Percentiles rank a stretch among this genome's conserved stretches.
These are phyloP conservation scores for Apogon hyalosoma DNA, from an alignment of 2,797 vertebrate species.

Conservation along the genomic window DNA sequence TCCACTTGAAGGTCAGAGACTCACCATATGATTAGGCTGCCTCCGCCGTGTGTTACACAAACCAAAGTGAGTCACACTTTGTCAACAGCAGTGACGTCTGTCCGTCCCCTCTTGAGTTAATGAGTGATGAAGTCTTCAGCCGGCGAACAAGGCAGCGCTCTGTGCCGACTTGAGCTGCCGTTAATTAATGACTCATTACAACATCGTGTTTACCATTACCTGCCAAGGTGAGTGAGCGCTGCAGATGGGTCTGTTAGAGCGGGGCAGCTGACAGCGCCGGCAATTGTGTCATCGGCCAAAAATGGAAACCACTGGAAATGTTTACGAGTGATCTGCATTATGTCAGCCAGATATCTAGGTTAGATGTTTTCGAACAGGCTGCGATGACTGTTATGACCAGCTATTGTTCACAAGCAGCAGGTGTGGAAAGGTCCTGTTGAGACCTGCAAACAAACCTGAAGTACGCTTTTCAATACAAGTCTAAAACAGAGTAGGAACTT, in stretches of 20 bases:
- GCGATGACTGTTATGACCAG: slow-evolving; percentile 48
- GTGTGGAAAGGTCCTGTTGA: slow-evolving; percentile 72
- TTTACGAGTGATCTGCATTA: slow-evolving; percentile 59
- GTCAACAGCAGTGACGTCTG: slow-evolving; percentile 72
- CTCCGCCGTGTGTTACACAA: slow-evolving; percentile 65
- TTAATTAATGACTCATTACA: slow-evolving; percentile 79
- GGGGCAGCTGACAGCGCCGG: slow-evolving; percentile 47
- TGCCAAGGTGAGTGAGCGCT: slow-evolving; percentile 67
- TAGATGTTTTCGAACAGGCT: slow-evolving; percentile 37
- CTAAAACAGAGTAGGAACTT: not conserved
- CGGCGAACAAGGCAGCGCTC: slow-evolving; percentile 66
- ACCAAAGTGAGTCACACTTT: slow-evolving; percentile 76
- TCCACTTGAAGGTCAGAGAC: slow-evolving; percentile 64
- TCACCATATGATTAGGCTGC: slow-evolving; percentile 54
- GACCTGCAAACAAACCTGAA: slow-evolving; percentile 58
- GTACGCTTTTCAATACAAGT: slow-evolving; percentile 38
- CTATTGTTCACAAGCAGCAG: slow-evolving; percentile 66
- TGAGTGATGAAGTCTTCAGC: slow-evolving; percentile 75
- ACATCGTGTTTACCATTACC: slow-evolving; percentile 62
- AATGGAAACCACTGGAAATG: slow-evolving; percentile 68
- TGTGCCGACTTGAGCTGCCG: slow-evolving; percentile 51
- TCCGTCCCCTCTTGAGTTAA: slow-evolving; percentile 77
- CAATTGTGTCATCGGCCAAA: slow-evolving; percentile 63
- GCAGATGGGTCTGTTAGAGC: slow-evolving; percentile 30
- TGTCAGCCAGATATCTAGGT: slow-evolving; percentile 44